phyloP scores from a whole-genome alignment of 2,113 vertebrate genomes.

The Orientallactaga bullata region DNA sequence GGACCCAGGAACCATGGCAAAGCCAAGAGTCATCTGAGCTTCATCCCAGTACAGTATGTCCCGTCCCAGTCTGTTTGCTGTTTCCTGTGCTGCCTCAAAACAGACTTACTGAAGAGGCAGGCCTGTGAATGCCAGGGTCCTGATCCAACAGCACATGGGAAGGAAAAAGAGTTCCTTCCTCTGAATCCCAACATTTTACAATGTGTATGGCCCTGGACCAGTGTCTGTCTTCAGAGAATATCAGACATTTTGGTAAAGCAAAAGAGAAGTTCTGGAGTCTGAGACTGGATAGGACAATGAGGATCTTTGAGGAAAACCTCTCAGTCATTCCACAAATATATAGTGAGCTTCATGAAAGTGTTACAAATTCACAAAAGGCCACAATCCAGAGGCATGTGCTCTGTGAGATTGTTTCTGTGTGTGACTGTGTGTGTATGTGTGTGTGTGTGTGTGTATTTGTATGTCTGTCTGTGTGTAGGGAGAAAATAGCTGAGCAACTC shows the following conservation, averaged over 20 bases:
- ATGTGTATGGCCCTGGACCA: rapidly evolving
- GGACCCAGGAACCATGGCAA: slow-evolving; percentile 15
- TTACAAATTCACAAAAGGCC: neutral
- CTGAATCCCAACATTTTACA: neutral
- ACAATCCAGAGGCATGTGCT: neutral
- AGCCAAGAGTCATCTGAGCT: neutral
- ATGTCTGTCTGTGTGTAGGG: neutral
- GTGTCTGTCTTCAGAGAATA: neutral
- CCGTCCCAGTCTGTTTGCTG: neutral
- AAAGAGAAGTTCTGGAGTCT: neutral
- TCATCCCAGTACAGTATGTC: neutral
- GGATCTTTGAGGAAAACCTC: neutral
- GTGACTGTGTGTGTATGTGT: neutral
- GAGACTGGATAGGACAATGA: neutral
- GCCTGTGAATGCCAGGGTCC: neutral
- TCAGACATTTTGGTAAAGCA: neutral
- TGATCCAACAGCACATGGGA: neutral
- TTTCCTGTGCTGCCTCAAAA: neutral
- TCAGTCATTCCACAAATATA: neutral
- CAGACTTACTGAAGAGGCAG: neutral
- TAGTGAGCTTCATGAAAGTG: neutral
- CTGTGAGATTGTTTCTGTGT: neutral
- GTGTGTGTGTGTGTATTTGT: neutral
- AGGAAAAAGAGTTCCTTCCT: neutral
- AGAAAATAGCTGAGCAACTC: neutral